These are phyloP conservation scores for Caenorhabditis virilis DNA, from an alignment of 2,888 invertebrate genomes.

Conservation along the genomic window DNA sequence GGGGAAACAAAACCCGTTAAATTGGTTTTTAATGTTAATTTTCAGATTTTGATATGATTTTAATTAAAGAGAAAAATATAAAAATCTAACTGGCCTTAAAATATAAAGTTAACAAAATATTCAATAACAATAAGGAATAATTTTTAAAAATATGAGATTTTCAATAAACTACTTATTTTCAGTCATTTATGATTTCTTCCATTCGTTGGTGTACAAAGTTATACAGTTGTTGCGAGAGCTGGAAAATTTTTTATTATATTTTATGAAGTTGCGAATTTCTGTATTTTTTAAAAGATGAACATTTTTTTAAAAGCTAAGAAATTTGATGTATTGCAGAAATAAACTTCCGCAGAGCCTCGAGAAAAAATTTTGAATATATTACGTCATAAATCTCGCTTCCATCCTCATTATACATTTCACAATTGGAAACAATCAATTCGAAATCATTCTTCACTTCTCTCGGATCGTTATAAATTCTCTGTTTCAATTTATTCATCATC, in stretches of 20 bases:
- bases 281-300: background rate
- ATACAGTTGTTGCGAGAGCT: constrained; percentile 9
- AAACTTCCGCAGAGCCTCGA: too few relatives aligned
- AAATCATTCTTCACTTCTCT: constrained; percentile 45
- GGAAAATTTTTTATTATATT: background rate
- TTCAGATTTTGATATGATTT: background rate
- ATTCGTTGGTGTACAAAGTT: constrained; percentile 12
- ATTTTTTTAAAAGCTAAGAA: too few relatives aligned
- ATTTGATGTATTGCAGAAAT: too few relatives aligned
- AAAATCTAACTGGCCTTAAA: background rate
- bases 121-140: background rate
- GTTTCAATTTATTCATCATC: constrained; percentile 72
- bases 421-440: constrained; percentile 89
- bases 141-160: background rate
- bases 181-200: constrained; percentile 15
- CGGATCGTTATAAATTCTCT: constrained; percentile 45
- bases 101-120: too few relatives aligned
- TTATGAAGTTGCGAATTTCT: background rate
- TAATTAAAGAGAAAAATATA: background rate
- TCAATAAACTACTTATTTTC: constrained; percentile 2
- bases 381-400: constrained; percentile 81
- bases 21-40: too few relatives aligned
- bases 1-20: too few relatives aligned
- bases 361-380: too few relatives aligned
- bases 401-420: constrained; percentile 94